Conservation (phyloP, 35 echinoderm and acorn worm genomes). For the Lytechinus pictus region DNA sequence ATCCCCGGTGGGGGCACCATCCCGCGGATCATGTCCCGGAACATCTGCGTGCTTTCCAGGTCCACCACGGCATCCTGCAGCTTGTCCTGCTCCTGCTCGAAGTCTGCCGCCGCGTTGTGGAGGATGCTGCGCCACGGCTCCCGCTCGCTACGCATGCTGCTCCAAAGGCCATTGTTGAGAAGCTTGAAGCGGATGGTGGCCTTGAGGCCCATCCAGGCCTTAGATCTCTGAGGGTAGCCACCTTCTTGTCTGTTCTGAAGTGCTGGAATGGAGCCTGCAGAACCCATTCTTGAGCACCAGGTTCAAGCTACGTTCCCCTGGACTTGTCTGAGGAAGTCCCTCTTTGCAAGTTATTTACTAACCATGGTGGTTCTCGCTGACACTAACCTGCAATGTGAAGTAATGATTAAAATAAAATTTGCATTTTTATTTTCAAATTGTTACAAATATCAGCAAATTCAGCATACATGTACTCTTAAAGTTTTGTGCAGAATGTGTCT, state of each 20-base stretch:
- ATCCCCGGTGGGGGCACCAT: conserved; percentile 54
- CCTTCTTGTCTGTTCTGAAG: not conserved
- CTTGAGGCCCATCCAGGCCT: conserved; percentile 50
- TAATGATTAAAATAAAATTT: too few relatives aligned
- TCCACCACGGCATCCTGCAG: not conserved
- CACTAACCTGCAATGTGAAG: too few relatives aligned
- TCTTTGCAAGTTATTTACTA: not conserved
- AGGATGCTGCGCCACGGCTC: conserved; percentile 84
- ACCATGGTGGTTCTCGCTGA: too few relatives aligned
- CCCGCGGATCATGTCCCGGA: conserved; percentile 65
- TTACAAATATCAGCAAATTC: too few relatives aligned
- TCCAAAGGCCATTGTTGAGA: conserved; percentile 58
- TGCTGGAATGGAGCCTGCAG: not conserved
- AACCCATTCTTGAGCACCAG: not conserved
- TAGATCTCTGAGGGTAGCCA: not conserved
- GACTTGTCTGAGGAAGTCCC: not conserved
- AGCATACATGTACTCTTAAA: too few relatives aligned
- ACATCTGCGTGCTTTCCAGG: conserved; percentile 52
- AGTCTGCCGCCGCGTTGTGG: conserved; percentile 54
- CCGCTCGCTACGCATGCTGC: conserved; percentile 59
- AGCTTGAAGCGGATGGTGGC: conserved; percentile 63
- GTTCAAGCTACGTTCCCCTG: not conserved
- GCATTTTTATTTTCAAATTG: too few relatives aligned
- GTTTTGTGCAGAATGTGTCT: too few relatives aligned
- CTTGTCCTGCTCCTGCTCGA: conserved; percentile 57